These are phyloP conservation scores for Perizoma flavofasciatum DNA, from an alignment of 2,888 invertebrate genomes.

Conservation along the genomic window DNA sequence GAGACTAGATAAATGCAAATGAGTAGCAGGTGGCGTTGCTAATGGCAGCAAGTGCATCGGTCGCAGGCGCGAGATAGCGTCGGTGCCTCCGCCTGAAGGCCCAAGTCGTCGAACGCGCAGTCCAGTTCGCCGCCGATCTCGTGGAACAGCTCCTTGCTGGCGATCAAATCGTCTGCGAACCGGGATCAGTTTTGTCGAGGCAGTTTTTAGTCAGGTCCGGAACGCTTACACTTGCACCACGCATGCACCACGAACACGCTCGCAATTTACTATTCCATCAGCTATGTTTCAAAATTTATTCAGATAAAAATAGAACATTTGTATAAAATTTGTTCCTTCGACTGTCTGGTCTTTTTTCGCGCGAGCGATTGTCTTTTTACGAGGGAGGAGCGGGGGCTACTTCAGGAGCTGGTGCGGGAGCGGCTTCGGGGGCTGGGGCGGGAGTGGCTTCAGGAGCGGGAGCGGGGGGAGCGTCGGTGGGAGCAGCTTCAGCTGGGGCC, in stretches of 20 bases:
- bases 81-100: conserved; percentile 52
- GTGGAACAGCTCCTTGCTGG: conserved; percentile 95
- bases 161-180: conserved; percentile 90
- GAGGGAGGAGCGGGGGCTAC: conserved; percentile 42
- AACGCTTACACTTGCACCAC: background rate
- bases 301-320: conserved; percentile 57
- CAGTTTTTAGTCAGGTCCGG: background rate
- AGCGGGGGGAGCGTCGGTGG: conserved; percentile 38
- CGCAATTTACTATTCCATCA: conserved; percentile 73
- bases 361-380: conserved; percentile 25
- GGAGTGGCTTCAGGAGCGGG: conserved; percentile 41
- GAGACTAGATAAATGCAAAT: conserved; percentile 63
- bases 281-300: conserved; percentile 71
- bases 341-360: conserved; percentile 20
- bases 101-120: conserved; percentile 91
- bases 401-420: conserved; percentile 36
- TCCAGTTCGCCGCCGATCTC: conserved; percentile 96
- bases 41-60: conserved; percentile 78
- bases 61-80: conserved; percentile 56
- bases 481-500: conserved; percentile 30
- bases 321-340: conserved; percentile 31
- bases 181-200: conserved; percentile 41
- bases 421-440: conserved; percentile 38
- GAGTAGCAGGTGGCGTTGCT: conserved; percentile 46
- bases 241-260: conserved; percentile 33